These are phyloP conservation scores for Samia ricini DNA, from an alignment of 1,140 invertebrate genomes.

Conservation along the genomic window DNA sequence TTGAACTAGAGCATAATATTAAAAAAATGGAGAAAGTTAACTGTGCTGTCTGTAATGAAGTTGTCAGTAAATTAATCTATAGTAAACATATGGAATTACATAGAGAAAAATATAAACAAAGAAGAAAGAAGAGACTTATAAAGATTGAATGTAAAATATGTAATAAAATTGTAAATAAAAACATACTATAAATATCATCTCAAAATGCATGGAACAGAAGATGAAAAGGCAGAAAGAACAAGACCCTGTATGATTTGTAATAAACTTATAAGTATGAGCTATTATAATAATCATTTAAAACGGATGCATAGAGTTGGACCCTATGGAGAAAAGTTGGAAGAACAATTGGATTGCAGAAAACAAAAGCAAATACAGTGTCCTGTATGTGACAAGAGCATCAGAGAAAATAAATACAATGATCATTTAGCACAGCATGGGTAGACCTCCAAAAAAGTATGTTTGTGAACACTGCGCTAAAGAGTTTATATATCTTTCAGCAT, in stretches of 20 bases:
- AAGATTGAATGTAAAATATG: constrained; percentile 26
- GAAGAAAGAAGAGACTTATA: constrained; percentile 3
- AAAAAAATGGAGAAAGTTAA: constrained; percentile 5
- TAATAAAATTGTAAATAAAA: constrained; percentile 20
- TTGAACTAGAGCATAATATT: constrained; percentile 4
- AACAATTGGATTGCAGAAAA: not conserved
- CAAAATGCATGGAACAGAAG: constrained; percentile 19
- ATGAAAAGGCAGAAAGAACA: constrained; percentile 16
- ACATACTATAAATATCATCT: constrained; percentile 27
- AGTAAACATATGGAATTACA: constrained; percentile 20
- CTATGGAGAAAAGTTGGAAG: constrained; percentile 2
- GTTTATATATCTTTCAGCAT: constrained; percentile 17
- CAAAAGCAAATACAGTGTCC: constrained; percentile 17
- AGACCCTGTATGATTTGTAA: constrained; percentile 12
- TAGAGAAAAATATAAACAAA: constrained; percentile 16
- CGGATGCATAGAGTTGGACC: constrained; percentile 11
- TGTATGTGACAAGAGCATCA: constrained; percentile 23
- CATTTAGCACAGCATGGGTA: constrained; percentile 19
- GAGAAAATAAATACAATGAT: constrained; percentile 18
- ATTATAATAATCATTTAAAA: constrained; percentile 16
- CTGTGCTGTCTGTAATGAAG: constrained; percentile 15
- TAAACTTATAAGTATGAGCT: constrained; percentile 2
- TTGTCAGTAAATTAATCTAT: constrained; percentile 4
- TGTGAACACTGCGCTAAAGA: constrained; percentile 31
- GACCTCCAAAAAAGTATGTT: constrained; percentile 12